A percentile compares a stretch with the other conserved stretches of the same genome.
These are phyloP conservation scores for Lacanobia oleracea DNA, from an alignment of 2,888 invertebrate genomes.

Conservation along the genomic window DNA sequence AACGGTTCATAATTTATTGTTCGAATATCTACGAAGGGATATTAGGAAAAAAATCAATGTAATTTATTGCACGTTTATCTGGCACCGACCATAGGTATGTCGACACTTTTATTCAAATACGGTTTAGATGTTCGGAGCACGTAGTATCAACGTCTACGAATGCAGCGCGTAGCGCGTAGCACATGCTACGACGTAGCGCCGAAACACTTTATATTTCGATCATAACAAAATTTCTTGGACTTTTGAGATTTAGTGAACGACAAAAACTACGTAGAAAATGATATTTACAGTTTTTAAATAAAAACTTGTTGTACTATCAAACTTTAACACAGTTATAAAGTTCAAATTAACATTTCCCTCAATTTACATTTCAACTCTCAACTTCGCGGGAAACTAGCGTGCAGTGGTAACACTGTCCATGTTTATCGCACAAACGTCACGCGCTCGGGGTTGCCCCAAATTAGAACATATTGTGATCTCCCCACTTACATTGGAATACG, in stretches of 20 bases:
- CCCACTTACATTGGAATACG: conserved; percentile 46
- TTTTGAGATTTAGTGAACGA: background rate
- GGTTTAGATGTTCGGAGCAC: background rate
- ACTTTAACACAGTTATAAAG: conserved; percentile 10
- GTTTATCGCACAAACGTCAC: conserved; percentile 69
- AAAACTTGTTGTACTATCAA: background rate
- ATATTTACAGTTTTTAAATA: background rate
- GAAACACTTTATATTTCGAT: background rate
- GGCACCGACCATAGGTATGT: too few species aligned
- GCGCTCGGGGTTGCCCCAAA: conserved; percentile 68
- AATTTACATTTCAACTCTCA: conserved; percentile 30
- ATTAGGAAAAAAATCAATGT: too few species aligned
- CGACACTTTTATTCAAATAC: background rate
- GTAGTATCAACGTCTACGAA: conserved; percentile 19
- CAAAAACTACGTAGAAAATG: background rate
- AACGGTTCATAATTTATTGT: too few species aligned
- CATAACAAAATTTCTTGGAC: background rate
- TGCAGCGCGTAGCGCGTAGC: conserved; percentile 1
- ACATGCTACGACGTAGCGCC: conserved; percentile 13
- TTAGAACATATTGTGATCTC: conserved; percentile 76
- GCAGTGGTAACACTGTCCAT: conserved; percentile 45
- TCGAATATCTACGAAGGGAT: too few species aligned
- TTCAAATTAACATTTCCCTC: conserved; percentile 17
- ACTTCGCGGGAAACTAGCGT: conserved; percentile 17
- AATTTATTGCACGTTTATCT: too few species aligned